phyloP scores from a whole-genome alignment of 1,140 invertebrate genomes.

The Gonioctena quinquepunctata region DNA sequence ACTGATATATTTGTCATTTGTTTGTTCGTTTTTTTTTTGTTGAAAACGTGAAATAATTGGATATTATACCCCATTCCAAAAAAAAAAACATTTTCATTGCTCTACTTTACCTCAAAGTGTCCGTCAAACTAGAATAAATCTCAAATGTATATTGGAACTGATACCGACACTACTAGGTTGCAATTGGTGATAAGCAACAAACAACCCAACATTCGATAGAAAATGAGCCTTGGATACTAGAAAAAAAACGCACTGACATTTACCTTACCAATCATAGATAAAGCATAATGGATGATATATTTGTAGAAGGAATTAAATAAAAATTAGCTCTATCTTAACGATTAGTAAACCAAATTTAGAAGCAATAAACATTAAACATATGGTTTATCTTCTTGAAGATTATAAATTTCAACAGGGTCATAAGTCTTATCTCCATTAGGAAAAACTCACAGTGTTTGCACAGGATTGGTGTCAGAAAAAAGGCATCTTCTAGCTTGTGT shows the following conservation, averaged over 20 bases:
- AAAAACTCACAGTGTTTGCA: conserved; percentile 14
- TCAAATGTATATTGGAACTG: background rate
- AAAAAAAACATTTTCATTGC: too few relatives aligned
- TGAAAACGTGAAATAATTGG: too few relatives aligned
- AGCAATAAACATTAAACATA: background rate
- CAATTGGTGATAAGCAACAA: background rate
- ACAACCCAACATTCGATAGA: background rate
- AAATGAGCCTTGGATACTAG: background rate
- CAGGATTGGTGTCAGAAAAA: conserved; percentile 9
- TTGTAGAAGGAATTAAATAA: background rate
- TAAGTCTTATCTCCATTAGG: background rate
- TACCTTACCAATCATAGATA: background rate
- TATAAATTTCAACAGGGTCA: background rate
- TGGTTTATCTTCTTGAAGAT: background rate
- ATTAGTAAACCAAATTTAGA: background rate
- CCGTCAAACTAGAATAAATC: background rate
- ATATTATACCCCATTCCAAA: too few relatives aligned
- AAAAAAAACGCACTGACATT: background rate
- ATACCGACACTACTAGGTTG: background rate
- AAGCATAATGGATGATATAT: background rate
- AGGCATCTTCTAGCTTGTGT: conserved; percentile 4
- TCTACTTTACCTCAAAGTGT: background rate
- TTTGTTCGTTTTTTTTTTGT: too few relatives aligned
- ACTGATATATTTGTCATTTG: too few relatives aligned
- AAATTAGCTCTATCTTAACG: background rate